Conservation (phyloP, 2,113 vertebrate genomes). For the Scolopax mira region DNA sequence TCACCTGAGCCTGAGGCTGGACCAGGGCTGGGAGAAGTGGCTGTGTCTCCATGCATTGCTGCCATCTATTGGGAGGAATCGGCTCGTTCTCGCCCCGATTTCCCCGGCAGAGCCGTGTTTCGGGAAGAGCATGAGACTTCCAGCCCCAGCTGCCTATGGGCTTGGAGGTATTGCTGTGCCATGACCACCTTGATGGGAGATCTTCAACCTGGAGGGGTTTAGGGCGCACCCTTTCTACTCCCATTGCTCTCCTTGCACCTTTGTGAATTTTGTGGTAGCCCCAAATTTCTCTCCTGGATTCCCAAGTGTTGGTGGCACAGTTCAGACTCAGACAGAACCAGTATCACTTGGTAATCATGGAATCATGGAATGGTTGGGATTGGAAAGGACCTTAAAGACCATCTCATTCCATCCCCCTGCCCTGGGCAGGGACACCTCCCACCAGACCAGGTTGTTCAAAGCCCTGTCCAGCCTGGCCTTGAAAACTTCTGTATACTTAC, state of each 20-base stretch:
- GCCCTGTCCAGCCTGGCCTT: neutral
- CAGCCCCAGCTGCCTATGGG: neutral
- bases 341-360: neutral
- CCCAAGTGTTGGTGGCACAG: neutral
- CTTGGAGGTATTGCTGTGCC: fast-evolving
- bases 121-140: neutral
- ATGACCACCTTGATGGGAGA: fast-evolving
- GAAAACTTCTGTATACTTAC: neutral
- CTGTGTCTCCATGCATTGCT: slow-evolving; percentile 18
- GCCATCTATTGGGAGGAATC: slow-evolving; percentile 49
- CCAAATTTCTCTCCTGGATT: neutral
- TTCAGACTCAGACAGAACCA: no score
- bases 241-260: fast-evolving
- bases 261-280: neutral
- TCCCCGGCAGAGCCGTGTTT: fast-evolving
- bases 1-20: neutral
- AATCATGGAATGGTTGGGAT: neutral
- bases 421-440: neutral
- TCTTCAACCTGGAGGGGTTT: fast-evolving
- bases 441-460: neutral
- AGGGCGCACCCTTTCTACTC: fast-evolving
- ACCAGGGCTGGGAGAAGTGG: neutral
- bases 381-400: neutral
- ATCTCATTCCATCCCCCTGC: neutral
- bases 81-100: neutral